Evolutionary conservation across 92 coral and sea anemone species (phyloP).

Genomic region (Nematostella vectensis): DNA sequence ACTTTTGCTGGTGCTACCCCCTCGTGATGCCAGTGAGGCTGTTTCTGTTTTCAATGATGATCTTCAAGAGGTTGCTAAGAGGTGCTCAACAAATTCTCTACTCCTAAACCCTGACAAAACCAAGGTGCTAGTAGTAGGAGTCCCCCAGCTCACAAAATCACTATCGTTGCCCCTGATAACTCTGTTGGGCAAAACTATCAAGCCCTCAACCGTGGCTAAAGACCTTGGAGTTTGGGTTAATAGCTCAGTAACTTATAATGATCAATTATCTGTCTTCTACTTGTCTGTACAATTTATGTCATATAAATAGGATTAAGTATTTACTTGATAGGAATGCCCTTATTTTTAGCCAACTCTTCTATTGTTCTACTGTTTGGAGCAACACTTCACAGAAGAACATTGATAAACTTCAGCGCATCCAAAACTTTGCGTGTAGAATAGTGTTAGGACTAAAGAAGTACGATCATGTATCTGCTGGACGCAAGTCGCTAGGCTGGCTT

Average conservation of each 20-base stretch:
- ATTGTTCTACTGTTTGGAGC: constrained; percentile 31
- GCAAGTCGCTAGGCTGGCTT: constrained; percentile 18
- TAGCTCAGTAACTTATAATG: neutral
- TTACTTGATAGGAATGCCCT: constrained; percentile 21
- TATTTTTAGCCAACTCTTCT: constrained; percentile 12
- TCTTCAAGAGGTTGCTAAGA: constrained; percentile 8
- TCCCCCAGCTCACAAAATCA: constrained; percentile 12
- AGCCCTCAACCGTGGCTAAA: neutral
- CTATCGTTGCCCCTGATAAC: constrained; percentile 6
- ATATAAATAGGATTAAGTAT: constrained; percentile 40
- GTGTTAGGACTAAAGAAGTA: constrained; percentile 29
- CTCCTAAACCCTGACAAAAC: constrained; percentile 33
- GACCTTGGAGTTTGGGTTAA: constrained; percentile 12
- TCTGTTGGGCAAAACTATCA: constrained; percentile 15
- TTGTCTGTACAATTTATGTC: constrained; percentile 22
- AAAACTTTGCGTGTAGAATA: constrained; percentile 21
- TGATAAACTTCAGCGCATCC: constrained; percentile 21
- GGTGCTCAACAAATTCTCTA: constrained; percentile 27
- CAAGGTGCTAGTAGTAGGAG: constrained; percentile 17
- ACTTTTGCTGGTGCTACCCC: constrained; percentile 22
- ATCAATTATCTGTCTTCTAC: constrained; percentile 18
- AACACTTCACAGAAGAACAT: constrained; percentile 17
- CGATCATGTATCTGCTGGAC: constrained; percentile 16
- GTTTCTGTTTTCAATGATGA: constrained; percentile 18
- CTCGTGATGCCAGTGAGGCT: constrained; percentile 12